These are phyloP conservation scores for Falcunculus frontatus DNA, from an alignment of 2,113 vertebrate species.

Conservation along the genomic window DNA sequence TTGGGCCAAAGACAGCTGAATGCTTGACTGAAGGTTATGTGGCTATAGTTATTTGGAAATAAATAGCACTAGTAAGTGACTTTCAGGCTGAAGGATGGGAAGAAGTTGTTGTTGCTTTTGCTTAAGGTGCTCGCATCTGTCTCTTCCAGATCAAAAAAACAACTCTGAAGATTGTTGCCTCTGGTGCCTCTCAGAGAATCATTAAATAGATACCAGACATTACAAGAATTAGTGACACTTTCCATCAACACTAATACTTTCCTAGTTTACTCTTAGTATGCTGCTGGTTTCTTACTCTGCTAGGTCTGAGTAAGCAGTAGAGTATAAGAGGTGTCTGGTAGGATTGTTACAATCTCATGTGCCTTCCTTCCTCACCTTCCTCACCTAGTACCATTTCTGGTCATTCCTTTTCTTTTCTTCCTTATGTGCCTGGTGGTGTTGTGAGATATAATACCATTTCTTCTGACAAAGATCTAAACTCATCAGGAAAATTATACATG, in stretches of 20 bases:
- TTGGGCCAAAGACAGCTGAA: neutral
- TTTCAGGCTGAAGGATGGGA: neutral
- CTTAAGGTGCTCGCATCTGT: neutral
- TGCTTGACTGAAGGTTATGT: neutral
- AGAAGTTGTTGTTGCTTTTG: neutral
- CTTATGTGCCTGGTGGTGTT: neutral
- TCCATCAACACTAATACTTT: neutral
- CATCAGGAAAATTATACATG: fast-evolving
- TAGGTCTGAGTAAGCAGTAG: neutral
- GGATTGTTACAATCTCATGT: neutral
- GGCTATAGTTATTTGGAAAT: neutral
- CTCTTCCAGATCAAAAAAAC: neutral
- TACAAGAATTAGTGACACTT: neutral
- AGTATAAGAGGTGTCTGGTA: neutral
- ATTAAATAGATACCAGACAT: neutral
- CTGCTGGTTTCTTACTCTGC: neutral
- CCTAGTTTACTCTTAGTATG: neutral
- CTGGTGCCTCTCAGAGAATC: neutral
- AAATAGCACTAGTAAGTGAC: neutral
- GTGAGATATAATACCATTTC: neutral
- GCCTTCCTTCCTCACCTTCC: neutral
- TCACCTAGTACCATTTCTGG: neutral
- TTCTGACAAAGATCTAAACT: neutral
- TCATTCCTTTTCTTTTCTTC: neutral
- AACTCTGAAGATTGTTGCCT: neutral